Percentiles rank a stretch among this genome's conserved stretches.
phyloP scores from a whole-genome alignment of 2,797 vertebrate species.

The Eupleurogrammus muticus region DNA sequence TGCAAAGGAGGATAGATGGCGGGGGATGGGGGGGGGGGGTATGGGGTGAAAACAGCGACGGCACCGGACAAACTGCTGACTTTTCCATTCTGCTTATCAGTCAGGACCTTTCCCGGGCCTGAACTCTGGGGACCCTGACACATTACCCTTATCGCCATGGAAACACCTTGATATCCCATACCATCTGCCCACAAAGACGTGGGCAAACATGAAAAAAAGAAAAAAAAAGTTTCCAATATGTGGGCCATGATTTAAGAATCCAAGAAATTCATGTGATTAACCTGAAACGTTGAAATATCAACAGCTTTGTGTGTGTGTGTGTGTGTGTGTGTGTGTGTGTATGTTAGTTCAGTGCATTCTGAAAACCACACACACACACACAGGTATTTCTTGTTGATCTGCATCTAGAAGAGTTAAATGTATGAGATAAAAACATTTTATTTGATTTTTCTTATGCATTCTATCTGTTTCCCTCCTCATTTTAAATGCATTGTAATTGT shows the following conservation, averaged over 20 bases:
- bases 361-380: neutral
- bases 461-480: too few relatives aligned
- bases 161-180: conserved; percentile 79
- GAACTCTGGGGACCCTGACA: conserved; percentile 74
- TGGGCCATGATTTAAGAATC: conserved; percentile 60
- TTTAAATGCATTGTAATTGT: too few relatives aligned
- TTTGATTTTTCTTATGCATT: too few relatives aligned
- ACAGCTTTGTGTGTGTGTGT: conserved; percentile 29
- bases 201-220: conserved; percentile 55
- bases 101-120: conserved; percentile 75
- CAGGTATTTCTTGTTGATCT: conserved; percentile 32
- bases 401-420: conserved; percentile 23
- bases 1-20: conserved; percentile 31
- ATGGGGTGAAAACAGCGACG: conserved; percentile 58
- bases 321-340: neutral
- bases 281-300: conserved; percentile 68
- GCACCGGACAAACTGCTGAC: conserved; percentile 79
- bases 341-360: conserved; percentile 25
- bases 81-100: conserved; percentile 79
- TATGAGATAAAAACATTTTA: neutral
- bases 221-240: conserved; percentile 69
- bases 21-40: conserved; percentile 27
- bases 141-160: conserved; percentile 78
- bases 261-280: conserved; percentile 68
- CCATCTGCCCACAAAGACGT: conserved; percentile 67